Conservation (phyloP, 2,888 invertebrate genomes). For the Pardosa pseudoannulata region DNA sequence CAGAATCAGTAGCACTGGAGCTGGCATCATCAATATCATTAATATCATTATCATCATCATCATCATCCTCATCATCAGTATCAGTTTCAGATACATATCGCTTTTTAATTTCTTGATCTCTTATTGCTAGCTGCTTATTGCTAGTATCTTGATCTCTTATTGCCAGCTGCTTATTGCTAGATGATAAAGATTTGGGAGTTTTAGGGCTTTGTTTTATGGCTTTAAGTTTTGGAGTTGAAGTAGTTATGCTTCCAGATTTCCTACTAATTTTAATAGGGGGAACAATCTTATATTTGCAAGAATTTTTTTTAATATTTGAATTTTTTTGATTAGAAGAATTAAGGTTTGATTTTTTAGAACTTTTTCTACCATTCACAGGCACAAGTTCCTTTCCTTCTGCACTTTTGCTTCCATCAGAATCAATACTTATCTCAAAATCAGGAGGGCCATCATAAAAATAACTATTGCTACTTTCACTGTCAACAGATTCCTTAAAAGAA, state of each 20-base stretch:
- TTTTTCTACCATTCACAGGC: background rate
- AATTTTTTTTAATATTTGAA: background rate
- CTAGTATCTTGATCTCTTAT: background rate
- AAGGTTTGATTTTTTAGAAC: slow-evolving; percentile 22
- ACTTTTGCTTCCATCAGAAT: slow-evolving; percentile 4
- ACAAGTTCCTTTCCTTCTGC: background rate
- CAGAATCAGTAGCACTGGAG: slow-evolving; percentile 53
- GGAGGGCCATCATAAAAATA: background rate
- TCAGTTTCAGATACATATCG: slow-evolving; percentile 49
- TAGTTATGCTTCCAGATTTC: slow-evolving; percentile 10
- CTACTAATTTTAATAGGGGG: slow-evolving; percentile 31
- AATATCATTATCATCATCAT: slow-evolving; percentile 60
- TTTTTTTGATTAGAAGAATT: no score
- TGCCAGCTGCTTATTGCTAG: background rate
- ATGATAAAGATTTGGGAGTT: background rate
- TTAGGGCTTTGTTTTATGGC: background rate
- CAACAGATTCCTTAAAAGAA: background rate
- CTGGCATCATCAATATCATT: slow-evolving; percentile 61
- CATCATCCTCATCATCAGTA: slow-evolving; percentile 60
- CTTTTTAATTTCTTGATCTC: background rate
- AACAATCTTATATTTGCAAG: slow-evolving; percentile 8
- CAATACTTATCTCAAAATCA: background rate
- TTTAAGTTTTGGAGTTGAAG: background rate
- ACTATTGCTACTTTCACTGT: background rate
- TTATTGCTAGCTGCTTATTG: no score